Conservation (phyloP, 2,888 invertebrate genomes). For the Rotaria magnacalcarata region DNA sequence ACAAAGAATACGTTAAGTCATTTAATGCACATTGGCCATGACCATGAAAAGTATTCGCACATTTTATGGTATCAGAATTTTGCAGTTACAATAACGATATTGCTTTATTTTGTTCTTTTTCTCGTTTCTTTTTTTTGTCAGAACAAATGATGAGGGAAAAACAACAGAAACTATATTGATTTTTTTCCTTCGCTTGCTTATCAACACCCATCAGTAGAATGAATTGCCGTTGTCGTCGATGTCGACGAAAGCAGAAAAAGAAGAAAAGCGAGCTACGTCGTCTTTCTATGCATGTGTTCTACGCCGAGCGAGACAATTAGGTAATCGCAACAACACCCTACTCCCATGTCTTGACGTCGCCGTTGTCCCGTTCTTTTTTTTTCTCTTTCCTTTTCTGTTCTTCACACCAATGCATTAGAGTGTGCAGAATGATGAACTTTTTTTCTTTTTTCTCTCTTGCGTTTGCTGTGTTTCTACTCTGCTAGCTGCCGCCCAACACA, state of each 20-base stretch:
- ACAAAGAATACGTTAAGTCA: not conserved
- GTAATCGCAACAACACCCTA: constrained; percentile 13
- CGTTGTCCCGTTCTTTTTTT: constrained; percentile 16
- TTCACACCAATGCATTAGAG: not conserved
- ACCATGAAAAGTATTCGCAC: not conserved
- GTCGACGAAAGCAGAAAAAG: constrained; percentile 4
- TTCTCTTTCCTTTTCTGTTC: not conserved
- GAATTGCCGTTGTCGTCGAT: constrained; percentile 13
- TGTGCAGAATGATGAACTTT: constrained; percentile 5
- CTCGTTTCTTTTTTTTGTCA: not conserved
- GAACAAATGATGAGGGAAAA: not conserved
- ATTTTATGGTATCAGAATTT: not conserved
- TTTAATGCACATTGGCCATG: not conserved
- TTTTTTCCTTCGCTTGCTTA: not conserved
- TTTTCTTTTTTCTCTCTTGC: not conserved
- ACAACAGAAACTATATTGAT: not conserved
- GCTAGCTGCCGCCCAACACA: not conserved
- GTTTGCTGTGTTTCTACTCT: not conserved
- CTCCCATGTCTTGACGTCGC: not conserved
- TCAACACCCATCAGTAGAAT: not conserved
- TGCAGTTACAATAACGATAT: not conserved
- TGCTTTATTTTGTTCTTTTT: not conserved
- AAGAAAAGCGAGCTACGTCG: not conserved
- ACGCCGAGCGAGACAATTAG: not conserved
- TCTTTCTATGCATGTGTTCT: not conserved